A percentile compares a stretch with the other conserved stretches of the same genome.
Conservation (phyloP, 2,113 vertebrate species). For the Nothobranchius kuhntae region DNA sequence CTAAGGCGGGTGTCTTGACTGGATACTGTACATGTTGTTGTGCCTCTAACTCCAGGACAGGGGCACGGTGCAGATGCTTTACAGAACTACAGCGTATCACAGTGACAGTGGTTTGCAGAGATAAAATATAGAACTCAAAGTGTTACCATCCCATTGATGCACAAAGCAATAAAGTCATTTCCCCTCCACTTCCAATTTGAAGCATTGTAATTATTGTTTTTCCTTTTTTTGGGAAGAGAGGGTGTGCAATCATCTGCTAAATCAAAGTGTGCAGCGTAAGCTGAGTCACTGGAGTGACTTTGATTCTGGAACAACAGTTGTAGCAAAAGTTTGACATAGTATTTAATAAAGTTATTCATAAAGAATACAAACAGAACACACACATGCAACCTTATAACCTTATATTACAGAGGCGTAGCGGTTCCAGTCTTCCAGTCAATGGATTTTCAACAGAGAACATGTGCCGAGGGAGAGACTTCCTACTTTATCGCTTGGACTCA, state of each 20-base stretch:
- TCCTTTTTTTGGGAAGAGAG: slow-evolving; percentile 34
- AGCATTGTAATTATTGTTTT: slow-evolving; percentile 40
- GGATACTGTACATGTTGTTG: slow-evolving; percentile 33
- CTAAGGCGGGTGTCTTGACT: slow-evolving; percentile 26
- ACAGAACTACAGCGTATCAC: too few relatives aligned
- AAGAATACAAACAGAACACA: background rate
- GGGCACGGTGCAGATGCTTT: slow-evolving; percentile 23
- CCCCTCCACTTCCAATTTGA: slow-evolving; percentile 42
- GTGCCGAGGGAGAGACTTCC: slow-evolving; percentile 58
- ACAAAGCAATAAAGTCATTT: slow-evolving; percentile 33
- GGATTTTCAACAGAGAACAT: slow-evolving; percentile 63
- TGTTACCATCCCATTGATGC: slow-evolving; percentile 56
- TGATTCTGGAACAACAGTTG: slow-evolving; percentile 1
- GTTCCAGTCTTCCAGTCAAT: slow-evolving; percentile 62
- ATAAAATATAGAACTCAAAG: slow-evolving; percentile 52
- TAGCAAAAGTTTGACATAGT: background rate
- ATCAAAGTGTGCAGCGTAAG: slow-evolving; percentile 18
- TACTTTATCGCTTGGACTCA: slow-evolving; percentile 70
- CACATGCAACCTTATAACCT: slow-evolving; percentile 21
- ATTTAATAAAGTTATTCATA: too few relatives aligned
- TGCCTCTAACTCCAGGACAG: slow-evolving; percentile 41
- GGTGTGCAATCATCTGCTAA: slow-evolving; percentile 18
- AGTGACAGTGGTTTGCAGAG: background rate
- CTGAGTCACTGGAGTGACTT: slow-evolving; percentile 18
- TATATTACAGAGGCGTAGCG: slow-evolving; percentile 44